Conservation (phyloP, 92 coral and sea anemone genomes). For the Siderastrea siderea region DNA sequence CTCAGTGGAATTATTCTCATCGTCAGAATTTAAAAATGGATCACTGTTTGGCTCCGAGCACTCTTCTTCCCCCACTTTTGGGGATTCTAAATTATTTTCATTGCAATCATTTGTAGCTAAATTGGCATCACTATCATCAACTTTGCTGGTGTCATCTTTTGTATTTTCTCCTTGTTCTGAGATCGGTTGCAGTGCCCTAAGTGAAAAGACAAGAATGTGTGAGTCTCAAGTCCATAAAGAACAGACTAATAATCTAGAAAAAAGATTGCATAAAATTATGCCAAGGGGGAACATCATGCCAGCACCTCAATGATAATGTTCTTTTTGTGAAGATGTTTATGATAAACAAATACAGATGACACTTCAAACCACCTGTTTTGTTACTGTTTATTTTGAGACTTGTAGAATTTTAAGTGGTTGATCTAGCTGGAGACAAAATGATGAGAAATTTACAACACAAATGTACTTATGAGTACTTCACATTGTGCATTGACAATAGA, state of each 20-base stretch:
- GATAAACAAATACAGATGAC: no score
- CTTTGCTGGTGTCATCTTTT: constrained; percentile 65
- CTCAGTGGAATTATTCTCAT: background rate
- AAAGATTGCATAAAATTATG: no score
- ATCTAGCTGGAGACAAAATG: no score
- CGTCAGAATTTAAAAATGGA: background rate
- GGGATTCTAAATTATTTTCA: background rate
- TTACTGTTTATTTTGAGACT: no score
- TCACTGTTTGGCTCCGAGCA: background rate
- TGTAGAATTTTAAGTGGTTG: no score
- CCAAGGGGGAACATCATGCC: no score
- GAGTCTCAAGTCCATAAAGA: background rate
- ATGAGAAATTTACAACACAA: no score
- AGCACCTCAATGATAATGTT: no score
- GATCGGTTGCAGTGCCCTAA: constrained; percentile 82
- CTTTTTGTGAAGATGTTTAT: no score
- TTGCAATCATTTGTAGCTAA: background rate
- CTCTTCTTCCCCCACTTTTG: background rate
- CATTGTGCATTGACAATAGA: no score
- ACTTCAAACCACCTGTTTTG: no score
- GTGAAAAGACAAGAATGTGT: background rate
- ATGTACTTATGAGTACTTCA: no score
- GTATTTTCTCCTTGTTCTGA: constrained; percentile 81
- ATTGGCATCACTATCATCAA: constrained; percentile 7
- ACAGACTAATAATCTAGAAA: background rate